Base-by-base conservation (phyloP, 2,888 invertebrate species). In the Frankliniella fusca region DNA sequence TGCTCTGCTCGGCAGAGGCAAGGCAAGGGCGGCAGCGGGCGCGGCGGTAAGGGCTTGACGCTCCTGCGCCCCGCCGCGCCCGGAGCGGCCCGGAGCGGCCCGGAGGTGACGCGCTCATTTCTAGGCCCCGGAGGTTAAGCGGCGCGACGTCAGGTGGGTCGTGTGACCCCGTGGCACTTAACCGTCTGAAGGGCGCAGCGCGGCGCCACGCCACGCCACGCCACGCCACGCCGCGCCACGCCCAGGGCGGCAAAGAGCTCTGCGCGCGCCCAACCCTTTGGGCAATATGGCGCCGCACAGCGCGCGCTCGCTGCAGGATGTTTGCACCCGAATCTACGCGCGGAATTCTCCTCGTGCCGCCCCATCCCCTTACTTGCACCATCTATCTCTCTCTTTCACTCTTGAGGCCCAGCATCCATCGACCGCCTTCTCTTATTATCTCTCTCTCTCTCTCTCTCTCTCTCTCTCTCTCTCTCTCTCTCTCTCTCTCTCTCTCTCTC, bases 261-360 rank as follows among this genome's bases (percentile, higher is more conserved):
- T n/a, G 61, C 18, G 61, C 18, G 70, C 27, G 27, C 70, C 23
- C 70, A 76, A 76, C 70, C 70, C 70, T 76, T 76, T 76, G 70
- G 70, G 70, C 70, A 76, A 76, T 10, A 27, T 76, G 70, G 70
- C 27, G 70, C 54, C 12, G 54, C 54, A 2, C 50, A 15, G 15
- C 7, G 54, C 70, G 11, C 27, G 18, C n/a, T 18, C 61, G 61
- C 61, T 61, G 18, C 61, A n/a, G 54, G 54, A 18, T 54, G n/a
- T 61, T 7, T 61, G 61, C 7, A 61, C 61, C 38, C 61, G 15
- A 61, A 61, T 61, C 18, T 61, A 61, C 61, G 61, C 61, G 61
- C 61, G 61, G 61, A 61, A 61, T 61, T 61, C 61, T 10, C 70
- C 12, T 27, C 70, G 20, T 70, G 70, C 70, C 70, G 70, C 70